phyloP scores from a whole-genome alignment of 2,113 vertebrate genomes.

The Prinia subflava region DNA sequence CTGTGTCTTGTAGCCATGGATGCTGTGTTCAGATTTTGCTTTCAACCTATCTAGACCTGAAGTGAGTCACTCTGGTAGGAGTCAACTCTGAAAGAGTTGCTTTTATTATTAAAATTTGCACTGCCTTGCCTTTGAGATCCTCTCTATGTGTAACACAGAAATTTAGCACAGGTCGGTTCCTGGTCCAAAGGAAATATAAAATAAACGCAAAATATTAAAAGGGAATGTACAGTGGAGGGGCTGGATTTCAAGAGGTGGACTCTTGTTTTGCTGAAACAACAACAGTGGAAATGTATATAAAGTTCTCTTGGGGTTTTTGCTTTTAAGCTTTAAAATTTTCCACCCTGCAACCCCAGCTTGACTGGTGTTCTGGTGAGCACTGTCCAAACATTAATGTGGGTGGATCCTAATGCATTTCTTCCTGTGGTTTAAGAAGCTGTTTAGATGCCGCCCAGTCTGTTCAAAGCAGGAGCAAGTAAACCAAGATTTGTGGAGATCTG shows the following conservation, averaged over 20 bases:
- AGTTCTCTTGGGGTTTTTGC: not conserved
- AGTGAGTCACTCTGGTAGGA: not conserved
- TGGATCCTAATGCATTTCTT: not conserved
- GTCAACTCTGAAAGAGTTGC: not conserved
- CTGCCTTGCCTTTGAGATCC: not conserved
- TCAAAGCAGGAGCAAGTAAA: not conserved
- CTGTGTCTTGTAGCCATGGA: not conserved
- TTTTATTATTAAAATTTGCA: not conserved
- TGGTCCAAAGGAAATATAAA: not conserved
- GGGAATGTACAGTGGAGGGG: not conserved
- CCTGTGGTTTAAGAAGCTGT: not conserved
- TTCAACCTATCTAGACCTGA: not conserved
- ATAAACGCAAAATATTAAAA: not conserved
- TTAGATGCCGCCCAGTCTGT: not conserved
- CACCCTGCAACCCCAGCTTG: not conserved
- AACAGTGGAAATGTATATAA: not conserved
- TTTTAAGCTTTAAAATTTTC: not conserved
- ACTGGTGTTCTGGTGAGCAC: not conserved
- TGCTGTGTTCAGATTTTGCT: not conserved
- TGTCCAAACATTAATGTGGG: not conserved
- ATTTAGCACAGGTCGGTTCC: not conserved
- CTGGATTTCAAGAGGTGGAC: not conserved
- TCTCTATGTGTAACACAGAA: not conserved
- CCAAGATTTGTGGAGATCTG: not conserved
- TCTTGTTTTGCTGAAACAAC: not conserved